Conservation (phyloP, 2,113 vertebrate species). For the Psittacula cyanocephala region DNA sequence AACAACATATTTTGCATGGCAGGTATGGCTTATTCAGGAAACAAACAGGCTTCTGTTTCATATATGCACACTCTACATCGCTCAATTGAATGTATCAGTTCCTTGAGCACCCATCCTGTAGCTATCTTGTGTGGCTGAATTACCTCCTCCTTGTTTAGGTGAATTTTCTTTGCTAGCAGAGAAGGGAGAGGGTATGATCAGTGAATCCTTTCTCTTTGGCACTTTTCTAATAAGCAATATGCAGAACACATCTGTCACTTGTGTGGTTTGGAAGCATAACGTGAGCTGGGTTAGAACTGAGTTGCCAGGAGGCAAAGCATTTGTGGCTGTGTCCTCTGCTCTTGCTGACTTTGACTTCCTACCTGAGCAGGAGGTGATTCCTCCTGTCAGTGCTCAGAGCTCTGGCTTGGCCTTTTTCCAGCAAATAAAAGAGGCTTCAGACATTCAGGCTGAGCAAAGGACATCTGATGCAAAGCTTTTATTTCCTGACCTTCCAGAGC, state of each 20-base stretch:
- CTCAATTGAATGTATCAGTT: not conserved
- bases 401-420: not conserved
- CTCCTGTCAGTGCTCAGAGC: not conserved
- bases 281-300: not conserved
- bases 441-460: not conserved
- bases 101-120: not conserved
- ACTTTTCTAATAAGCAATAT: not conserved
- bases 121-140: not conserved
- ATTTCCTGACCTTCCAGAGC: not conserved
- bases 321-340: not conserved
- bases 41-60: not conserved
- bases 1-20: slow-evolving; percentile 7
- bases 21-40: slow-evolving; percentile 16
- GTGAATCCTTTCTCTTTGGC: not conserved
- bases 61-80: not conserved
- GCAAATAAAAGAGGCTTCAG: not conserved
- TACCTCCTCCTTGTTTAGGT: not conserved
- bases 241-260: not conserved
- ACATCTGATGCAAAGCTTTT: not conserved
- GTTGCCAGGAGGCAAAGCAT: not conserved
- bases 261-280: not conserved
- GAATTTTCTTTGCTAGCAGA: not conserved
- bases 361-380: not conserved
- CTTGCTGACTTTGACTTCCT: not conserved
- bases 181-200: not conserved